Conservation (phyloP, 2,888 invertebrate species). For the Willowsia nigromaculata region DNA sequence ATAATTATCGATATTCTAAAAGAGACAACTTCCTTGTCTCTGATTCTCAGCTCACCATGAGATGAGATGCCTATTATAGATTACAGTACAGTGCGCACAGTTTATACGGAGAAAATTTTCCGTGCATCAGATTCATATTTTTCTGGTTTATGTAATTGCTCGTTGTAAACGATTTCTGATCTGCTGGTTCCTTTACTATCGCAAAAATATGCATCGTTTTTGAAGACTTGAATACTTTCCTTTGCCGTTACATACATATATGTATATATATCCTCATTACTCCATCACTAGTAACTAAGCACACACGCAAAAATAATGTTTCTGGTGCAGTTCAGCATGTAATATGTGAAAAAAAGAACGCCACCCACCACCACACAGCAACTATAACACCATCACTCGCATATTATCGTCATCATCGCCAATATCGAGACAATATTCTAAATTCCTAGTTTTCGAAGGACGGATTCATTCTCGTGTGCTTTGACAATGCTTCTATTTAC, state of each 20-base stretch:
- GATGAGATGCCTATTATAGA: too few species aligned
- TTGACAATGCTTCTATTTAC: not conserved
- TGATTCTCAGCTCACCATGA: too few species aligned
- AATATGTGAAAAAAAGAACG: slow-evolving; percentile 1
- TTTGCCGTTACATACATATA: too few species aligned
- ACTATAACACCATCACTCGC: not conserved
- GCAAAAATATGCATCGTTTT: too few species aligned
- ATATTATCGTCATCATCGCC: slow-evolving; percentile 12
- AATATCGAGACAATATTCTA: slow-evolving; percentile 58
- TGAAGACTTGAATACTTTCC: too few species aligned
- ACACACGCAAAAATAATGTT: not conserved
- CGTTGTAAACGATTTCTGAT: not conserved
- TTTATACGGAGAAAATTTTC: too few species aligned
- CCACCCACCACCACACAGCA: slow-evolving; percentile 42
- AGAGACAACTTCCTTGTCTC: not conserved
- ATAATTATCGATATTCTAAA: not conserved
- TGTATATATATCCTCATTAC: too few species aligned
- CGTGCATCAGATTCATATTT: not conserved
- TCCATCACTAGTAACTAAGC: too few species aligned
- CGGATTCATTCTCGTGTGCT: slow-evolving; percentile 18
- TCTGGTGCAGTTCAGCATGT: slow-evolving; percentile 23
- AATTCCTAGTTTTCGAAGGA: slow-evolving; percentile 69
- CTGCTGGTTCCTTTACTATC: not conserved
- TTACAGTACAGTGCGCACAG: not conserved
- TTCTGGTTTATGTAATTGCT: not conserved